A percentile compares a stretch with the other conserved stretches of the same genome.
These are phyloP conservation scores for Tetragonula clypearis DNA, from an alignment of 1,140 invertebrate species.

Conservation along the genomic window DNA sequence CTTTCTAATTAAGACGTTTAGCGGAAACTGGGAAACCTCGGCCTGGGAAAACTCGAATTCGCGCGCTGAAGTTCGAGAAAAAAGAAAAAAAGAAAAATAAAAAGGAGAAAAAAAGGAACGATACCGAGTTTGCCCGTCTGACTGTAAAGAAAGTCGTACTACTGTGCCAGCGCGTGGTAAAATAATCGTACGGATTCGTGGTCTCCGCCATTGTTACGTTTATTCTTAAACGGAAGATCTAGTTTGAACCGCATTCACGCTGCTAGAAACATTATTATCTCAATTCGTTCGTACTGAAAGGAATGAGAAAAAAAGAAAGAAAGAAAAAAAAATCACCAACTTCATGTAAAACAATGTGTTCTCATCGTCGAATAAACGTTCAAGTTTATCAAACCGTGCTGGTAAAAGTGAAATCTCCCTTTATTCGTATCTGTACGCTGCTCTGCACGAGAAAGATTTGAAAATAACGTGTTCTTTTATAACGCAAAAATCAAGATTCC, in stretches of 20 bases:
- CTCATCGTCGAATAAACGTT: background rate
- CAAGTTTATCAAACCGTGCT: background rate
- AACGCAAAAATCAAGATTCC: too few species aligned
- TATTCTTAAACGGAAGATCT: too few species aligned
- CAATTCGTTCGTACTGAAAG: background rate
- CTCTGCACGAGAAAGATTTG: too few species aligned
- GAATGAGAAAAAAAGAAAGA: background rate
- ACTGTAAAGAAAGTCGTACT: background rate
- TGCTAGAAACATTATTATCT: background rate
- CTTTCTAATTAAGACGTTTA: constrained; percentile 34
- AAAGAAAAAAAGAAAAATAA: background rate
- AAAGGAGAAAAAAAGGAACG: background rate
- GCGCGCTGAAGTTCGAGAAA: too few species aligned
- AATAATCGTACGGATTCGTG: too few species aligned
- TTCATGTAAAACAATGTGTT: background rate
- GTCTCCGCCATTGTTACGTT: too few species aligned
- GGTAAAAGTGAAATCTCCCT: background rate
- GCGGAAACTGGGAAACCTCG: background rate
- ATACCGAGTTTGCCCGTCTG: background rate
- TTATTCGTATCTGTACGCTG: too few species aligned
- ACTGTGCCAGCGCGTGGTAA: background rate
- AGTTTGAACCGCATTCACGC: background rate
- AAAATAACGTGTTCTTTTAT: too few species aligned
- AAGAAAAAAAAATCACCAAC: background rate
- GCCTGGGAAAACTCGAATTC: background rate